phyloP scores from a whole-genome alignment of 2,113 vertebrate species.

The Eolophus roseicapilla region DNA sequence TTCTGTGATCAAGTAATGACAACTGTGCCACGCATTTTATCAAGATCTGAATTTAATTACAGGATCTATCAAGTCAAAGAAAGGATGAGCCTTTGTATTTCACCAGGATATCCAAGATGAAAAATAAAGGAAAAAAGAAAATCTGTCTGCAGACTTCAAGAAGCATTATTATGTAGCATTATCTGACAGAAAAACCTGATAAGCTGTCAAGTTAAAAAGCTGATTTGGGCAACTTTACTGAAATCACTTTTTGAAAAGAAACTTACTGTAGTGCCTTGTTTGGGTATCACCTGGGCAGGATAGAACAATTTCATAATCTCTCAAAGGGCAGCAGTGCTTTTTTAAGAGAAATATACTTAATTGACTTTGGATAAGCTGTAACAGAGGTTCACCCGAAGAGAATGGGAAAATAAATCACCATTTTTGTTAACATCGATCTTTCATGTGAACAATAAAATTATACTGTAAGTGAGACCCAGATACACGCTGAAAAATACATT shows the following conservation, averaged over 20 bases:
- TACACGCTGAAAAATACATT: background rate
- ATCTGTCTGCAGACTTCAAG: constrained; percentile 10
- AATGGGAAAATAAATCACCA: background rate
- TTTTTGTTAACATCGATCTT: background rate
- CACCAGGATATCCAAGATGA: constrained; percentile 29
- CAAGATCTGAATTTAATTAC: constrained; percentile 58
- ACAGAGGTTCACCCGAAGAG: background rate
- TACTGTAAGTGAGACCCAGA: background rate
- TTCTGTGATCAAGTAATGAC: constrained; percentile 57
- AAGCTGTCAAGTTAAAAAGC: constrained; percentile 54
- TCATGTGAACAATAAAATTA: background rate
- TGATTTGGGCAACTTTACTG: constrained; percentile 32
- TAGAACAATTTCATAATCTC: background rate
- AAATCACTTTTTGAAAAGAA: constrained; percentile 10
- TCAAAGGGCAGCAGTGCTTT: background rate
- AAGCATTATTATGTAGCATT: constrained; percentile 17
- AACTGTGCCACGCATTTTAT: constrained; percentile 32
- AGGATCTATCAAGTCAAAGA: constrained; percentile 46
- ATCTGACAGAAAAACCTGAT: constrained; percentile 26
- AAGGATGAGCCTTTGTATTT: constrained; percentile 44
- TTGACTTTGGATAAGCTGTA: background rate
- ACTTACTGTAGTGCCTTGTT: background rate
- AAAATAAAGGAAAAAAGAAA: background rate
- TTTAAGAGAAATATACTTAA: background rate
- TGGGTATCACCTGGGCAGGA: background rate